phyloP scores from a whole-genome alignment of 2,113 vertebrate species.

The Alexandromys fortis region DNA sequence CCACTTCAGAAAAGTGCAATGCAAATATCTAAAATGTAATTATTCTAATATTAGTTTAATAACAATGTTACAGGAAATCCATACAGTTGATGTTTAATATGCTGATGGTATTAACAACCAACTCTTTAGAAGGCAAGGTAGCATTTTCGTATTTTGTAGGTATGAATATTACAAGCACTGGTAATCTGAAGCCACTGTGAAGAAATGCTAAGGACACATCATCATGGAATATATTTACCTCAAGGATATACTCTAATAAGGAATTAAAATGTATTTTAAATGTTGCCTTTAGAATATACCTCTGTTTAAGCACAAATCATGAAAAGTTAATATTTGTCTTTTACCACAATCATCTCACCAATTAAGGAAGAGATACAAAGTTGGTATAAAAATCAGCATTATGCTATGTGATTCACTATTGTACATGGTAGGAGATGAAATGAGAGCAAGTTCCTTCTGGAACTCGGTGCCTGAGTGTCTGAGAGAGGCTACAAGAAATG shows the following conservation, averaged over 20 bases:
- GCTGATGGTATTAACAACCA: not conserved
- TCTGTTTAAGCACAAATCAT: not conserved
- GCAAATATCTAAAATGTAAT: not conserved
- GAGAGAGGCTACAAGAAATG: not conserved
- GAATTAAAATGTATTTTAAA: not conserved
- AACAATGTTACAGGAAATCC: not conserved
- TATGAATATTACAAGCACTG: not conserved
- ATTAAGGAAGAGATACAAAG: not conserved
- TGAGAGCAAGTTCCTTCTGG: not conserved
- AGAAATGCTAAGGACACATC: not conserved
- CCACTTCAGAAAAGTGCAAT: not conserved
- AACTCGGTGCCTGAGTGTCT: not conserved
- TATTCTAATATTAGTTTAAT: not conserved
- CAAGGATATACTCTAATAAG: not conserved
- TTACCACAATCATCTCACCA: not conserved
- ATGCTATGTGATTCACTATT: not conserved
- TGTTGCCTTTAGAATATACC: not conserved
- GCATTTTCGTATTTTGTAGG: not conserved
- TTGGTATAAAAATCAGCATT: not conserved
- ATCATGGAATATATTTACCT: not conserved
- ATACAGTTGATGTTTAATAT: not conserved
- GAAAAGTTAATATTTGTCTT: not conserved
- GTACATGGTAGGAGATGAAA: not conserved
- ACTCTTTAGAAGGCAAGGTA: not conserved
- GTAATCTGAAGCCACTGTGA: not conserved